phyloP scores from a whole-genome alignment of 2,888 invertebrate species.

The Lucinisca nassula region DNA sequence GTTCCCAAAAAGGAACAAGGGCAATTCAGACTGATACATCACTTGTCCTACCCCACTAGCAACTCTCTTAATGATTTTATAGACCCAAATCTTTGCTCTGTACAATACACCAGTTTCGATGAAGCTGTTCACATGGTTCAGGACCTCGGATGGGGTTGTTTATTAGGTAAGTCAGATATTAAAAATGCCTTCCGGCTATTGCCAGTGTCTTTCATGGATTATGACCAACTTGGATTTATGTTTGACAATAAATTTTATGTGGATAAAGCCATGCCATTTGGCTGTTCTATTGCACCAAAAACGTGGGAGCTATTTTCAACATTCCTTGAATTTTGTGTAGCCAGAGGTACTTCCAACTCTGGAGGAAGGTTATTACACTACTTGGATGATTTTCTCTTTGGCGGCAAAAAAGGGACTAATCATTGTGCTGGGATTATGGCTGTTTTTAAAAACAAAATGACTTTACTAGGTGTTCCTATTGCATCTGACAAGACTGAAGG shows the following conservation, averaged over 20 bases:
- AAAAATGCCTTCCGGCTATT: not conserved
- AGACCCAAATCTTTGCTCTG: constrained; percentile 20
- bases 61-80: constrained; percentile 24
- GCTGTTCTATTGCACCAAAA: not conserved
- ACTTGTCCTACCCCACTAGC: constrained; percentile 2
- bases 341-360: not conserved
- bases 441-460: constrained; percentile 4
- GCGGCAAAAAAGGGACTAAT: constrained; percentile 1
- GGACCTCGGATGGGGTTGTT: not conserved
- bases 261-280: constrained; percentile 21
- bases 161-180: constrained; percentile 8
- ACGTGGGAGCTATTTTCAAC: not conserved
- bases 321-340: constrained; percentile 13
- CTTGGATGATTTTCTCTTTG: constrained; percentile 34
- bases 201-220: not conserved
- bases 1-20: constrained; percentile 18
- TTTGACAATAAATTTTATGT: constrained; percentile 39
- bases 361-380: constrained; percentile 27
- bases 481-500: constrained; percentile 32
- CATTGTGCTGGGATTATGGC: constrained; percentile 16
- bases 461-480: constrained; percentile 11
- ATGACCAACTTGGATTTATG: constrained; percentile 11
- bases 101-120: constrained; percentile 31
- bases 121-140: not conserved
- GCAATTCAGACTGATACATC: constrained; percentile 24